Conservation (phyloP, 2,888 invertebrate species). For the Ennomos quercinarius region DNA sequence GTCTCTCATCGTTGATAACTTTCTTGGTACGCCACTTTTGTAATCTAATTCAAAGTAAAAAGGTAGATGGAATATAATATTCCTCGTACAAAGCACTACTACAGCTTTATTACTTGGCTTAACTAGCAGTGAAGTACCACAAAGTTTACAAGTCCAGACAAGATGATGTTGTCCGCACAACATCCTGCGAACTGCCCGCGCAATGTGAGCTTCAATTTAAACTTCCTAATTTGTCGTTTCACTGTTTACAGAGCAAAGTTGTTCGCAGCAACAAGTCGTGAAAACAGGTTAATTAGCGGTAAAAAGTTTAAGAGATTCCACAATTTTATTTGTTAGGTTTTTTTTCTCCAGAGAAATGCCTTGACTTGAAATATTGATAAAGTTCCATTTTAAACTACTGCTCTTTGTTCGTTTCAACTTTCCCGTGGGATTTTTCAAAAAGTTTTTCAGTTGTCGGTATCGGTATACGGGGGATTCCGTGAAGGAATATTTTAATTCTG, state of each 20-base stretch:
- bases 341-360: conserved; percentile 4
- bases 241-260: conserved; percentile 40
- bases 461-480: conserved; percentile 1
- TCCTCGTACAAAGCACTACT: no score
- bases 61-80: no score
- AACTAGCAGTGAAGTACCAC: conserved; percentile 10
- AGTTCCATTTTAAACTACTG: conserved; percentile 11
- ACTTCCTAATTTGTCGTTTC: conserved; percentile 45
- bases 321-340: conserved; percentile 16
- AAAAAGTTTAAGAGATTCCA: conserved; percentile 26
- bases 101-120: neutral
- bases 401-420: conserved; percentile 10
- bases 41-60: no score
- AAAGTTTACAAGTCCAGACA: conserved; percentile 16
- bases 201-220: conserved; percentile 38
- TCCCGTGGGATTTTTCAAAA: neutral
- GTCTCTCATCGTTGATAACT: no score
- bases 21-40: no score
- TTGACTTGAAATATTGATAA: conserved; percentile 12
- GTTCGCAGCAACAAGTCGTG: conserved; percentile 44
- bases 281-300: conserved; percentile 47
- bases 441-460: neutral
- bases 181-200: conserved; percentile 32
- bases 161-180: conserved; percentile 31
- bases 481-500: conserved; percentile 12